Conservation (phyloP, 2,888 invertebrate genomes). For the Drosophila austrosaltans region DNA sequence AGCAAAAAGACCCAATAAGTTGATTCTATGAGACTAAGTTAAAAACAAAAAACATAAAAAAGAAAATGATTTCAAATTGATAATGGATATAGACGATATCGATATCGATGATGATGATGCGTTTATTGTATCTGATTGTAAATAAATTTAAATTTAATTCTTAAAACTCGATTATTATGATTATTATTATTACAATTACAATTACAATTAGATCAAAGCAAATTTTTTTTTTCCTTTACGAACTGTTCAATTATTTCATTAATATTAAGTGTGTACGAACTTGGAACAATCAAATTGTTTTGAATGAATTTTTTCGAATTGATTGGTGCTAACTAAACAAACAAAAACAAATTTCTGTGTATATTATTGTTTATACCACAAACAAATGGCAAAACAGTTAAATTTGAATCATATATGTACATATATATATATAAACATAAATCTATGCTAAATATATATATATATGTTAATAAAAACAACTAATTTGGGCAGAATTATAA, state of each 20-base stretch:
- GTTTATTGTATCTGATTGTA: constrained; percentile 76
- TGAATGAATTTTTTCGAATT: constrained; percentile 80
- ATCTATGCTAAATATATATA: constrained; percentile 9
- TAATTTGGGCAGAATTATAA: neutral
- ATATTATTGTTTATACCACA: constrained; percentile 71
- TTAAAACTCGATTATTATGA: constrained; percentile 63
- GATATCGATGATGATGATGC: constrained; percentile 51
- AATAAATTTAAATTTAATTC: constrained; percentile 73
- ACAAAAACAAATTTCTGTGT: constrained; percentile 45
- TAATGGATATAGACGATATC: constrained; percentile 23
- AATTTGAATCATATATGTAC: constrained; percentile 33
- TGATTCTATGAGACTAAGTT: constrained; percentile 40
- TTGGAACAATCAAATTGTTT: constrained; percentile 80
- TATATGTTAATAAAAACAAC: constrained; percentile 14
- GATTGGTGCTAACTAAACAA: constrained; percentile 78
- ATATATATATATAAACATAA: constrained; percentile 38
- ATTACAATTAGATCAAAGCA: constrained; percentile 2
- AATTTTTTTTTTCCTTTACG: constrained; percentile 19
- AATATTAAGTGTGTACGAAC: constrained; percentile 40
- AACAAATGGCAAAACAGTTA: constrained; percentile 36
- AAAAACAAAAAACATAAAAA: neutral
- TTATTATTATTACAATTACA: constrained; percentile 44
- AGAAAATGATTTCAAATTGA: constrained; percentile 34
- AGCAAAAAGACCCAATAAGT: constrained; percentile 73
- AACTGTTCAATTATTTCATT: constrained; percentile 64